Base-by-base conservation (phyloP, 2,888 invertebrate genomes). In the Athrips mouffetella region DNA sequence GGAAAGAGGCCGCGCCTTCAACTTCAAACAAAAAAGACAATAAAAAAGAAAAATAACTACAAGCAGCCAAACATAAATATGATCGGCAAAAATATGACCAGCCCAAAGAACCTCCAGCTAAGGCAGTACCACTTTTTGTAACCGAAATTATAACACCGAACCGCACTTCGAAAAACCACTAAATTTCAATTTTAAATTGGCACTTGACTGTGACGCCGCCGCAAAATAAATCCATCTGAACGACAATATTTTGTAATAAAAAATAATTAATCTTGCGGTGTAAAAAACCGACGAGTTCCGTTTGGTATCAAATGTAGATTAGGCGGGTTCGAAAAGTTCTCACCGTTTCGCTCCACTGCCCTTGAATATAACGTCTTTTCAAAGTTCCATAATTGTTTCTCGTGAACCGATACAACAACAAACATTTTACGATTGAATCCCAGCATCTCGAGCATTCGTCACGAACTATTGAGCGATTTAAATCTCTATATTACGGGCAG, bases 331-430 rank as follows among this genome's bases (percentile, higher is more conserved):
- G 53, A 80, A 79, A 77, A 67, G 80, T 88, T 88, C 88, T 83
- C 87, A 88, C 77, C 80, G 88, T 76, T 73, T 67, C 80, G 87
- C 78, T 81, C 70, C 76, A 80, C 67, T 71, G 83, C 70, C 63
- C 65, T 58, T 72, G 73, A 80, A 82, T 79, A 69, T 79, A 75
- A 72, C 73, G 67, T 37, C 79, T 68, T 65, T 42, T 64, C 64
- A 67, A 73, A 74, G 70, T 67, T 73, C 73, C 70, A 76, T 83
- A 81, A 87, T 86, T 84, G 83, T 85, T 81, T 75, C 74, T 79
- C 72, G 74, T 76, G 81, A 80, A 80, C 81, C 84, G 83, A 85
- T 86, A 85, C 77, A 76, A 76, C 79, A 77, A 84, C 50, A 51
- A 51, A 51, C 48, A 51, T 35, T 45, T 51, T 48, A 60, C 48